Base-by-base conservation (phyloP, 2,888 invertebrate genomes). In the Heliconius aoede region DNA sequence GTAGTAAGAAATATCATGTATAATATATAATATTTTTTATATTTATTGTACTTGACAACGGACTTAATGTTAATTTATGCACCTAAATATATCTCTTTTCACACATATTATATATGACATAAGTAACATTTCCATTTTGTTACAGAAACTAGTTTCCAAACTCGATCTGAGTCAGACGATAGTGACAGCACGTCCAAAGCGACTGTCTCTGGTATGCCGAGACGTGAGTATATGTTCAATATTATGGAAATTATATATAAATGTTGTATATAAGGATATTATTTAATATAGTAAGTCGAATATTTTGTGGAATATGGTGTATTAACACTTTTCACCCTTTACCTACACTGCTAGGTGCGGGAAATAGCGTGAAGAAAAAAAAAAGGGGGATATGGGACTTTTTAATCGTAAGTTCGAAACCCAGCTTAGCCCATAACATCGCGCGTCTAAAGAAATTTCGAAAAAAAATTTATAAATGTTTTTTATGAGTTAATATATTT, bases 131-230 rank as follows among this genome's bases (percentile, higher is more conserved):
- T 40, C 30, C 46, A 30, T 24, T 55, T 86, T 86, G 81, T 85
- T 82, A 80, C 90, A 95, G 95, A 95, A 84, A 95, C 95, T 11
- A 94, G 94, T 80, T 95, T 95, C 81, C 94, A 94, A 81, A 91
- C 85, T 32, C 89, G 94, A 3, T 95, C 95, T 0, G 95, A 94
- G 80, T 94, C 95, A 0, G 94, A 95, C 78, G 95, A 95, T 84
- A 95, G 95, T 73, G 95, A 95, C 83, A 95, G 95, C 77, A 93
- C 95, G 13, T 94, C 94, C 0, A 95, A 94, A 85, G 93, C 94
- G 0, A 92, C 93, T 11, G 89, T 93, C 11, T 85, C 93, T 36
- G 93, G 89, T 1, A 84, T 89, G 82, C 92, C 93, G 0, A 83
- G 93, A 86, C 88, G 94, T 94, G 86, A 92, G 93, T 90, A 77